phyloP scores from a whole-genome alignment of 1,140 invertebrate genomes.

The Cydia strobilella region DNA sequence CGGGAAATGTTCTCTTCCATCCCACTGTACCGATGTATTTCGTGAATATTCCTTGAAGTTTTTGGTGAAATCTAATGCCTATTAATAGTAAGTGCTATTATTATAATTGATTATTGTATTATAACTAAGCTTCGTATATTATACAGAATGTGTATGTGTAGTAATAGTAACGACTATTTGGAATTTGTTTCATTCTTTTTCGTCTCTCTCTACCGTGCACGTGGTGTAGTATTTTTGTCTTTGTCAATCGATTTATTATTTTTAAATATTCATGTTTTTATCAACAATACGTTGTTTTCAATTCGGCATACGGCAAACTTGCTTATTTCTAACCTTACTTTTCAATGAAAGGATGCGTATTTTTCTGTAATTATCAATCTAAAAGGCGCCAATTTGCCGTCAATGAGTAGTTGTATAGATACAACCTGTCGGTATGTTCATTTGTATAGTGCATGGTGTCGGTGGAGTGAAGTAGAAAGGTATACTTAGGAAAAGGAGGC shows the following conservation, averaged over 20 bases:
- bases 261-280: constrained; percentile 34
- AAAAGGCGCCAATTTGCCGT: constrained; percentile 59
- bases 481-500: not conserved
- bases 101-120: not conserved
- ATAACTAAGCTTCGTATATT: not conserved
- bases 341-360: not conserved
- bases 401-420: constrained; percentile 49
- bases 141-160: constrained; percentile 3
- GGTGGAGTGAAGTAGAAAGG: not conserved
- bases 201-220: constrained; percentile 50
- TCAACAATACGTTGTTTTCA: constrained; percentile 25
- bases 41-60: not conserved
- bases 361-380: not conserved
- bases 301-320: not conserved
- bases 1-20: constrained; percentile 56
- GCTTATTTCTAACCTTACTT: not conserved
- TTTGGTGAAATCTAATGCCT: not conserved
- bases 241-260: constrained; percentile 36
- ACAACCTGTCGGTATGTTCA: not conserved
- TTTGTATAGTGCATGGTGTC: not conserved
- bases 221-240: constrained; percentile 44
- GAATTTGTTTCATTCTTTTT: constrained; percentile 56
- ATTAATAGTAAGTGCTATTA: constrained; percentile 1
- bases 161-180: constrained; percentile 24
- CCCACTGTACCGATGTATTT: not conserved